Base-by-base conservation (phyloP, 1,140 invertebrate genomes). In the Drosophila pseudoobscura region DNA sequence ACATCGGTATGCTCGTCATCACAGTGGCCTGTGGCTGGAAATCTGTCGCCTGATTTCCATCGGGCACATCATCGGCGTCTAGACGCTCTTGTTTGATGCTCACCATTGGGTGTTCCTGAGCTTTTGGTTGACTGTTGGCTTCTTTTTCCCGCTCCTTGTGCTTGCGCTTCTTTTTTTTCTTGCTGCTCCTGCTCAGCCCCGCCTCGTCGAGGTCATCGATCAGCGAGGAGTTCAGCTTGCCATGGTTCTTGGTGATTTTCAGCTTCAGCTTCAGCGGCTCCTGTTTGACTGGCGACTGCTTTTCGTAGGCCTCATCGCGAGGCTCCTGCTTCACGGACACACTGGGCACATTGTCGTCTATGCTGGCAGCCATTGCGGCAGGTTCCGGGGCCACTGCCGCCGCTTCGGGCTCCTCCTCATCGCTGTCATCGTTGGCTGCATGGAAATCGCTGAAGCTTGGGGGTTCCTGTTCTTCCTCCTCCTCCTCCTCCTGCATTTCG, bases 161-260 rank as follows among this genome's bases (percentile, higher is more conserved):
- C 44, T 89, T 91, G 15, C 84, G 72, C 51, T 91, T 91, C 54
- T 89, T 91, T 45, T 91, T 91, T 60, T 89, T 91, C 61, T 90
- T 91, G 20, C 50, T 66, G 9, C 78, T 72, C n/a, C 73, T 82
- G 7, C 39, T 41, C 15, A 59, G 57, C 4, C 52, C 52, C 8
- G 56, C 13, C 39, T 83, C 82, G 17, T 83, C 57, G 20, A 82
- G 52, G 13, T 87, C 90, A 51, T 89, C 85, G 0, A 91, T 71
- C 5, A 91, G 55, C 3, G 90, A 90, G 2, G 90, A 91, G 59
- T 91, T 91, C 0, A 91, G 68, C 55, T 82, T 88, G 0, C 90
- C 90, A 57, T 91, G 88, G 26, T 91, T 89, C 13, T 91, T 91
- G 17, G 78, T 90, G 11, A 91, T 91, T 61, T 91, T 91, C 0